Conservation (phyloP, 2,797 vertebrate species). For the Anomalospiza imberbis region DNA sequence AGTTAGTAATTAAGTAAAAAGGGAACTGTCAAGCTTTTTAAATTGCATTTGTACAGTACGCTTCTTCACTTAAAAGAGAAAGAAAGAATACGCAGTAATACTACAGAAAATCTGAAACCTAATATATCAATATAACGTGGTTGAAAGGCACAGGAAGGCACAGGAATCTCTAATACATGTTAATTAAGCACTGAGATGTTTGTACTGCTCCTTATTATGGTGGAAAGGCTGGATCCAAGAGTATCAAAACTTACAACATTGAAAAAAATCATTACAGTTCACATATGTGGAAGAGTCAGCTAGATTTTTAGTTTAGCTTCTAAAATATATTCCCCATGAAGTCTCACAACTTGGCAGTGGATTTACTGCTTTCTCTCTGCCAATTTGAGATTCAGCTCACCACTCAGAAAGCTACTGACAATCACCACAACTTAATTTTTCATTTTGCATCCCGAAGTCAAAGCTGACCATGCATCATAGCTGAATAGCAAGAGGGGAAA, state of each 20-base stretch:
- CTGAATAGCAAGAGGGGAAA: not conserved
- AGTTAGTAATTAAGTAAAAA: not conserved
- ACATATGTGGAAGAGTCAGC: not conserved
- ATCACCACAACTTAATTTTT: not conserved
- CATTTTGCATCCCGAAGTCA: not conserved
- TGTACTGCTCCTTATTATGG: not conserved
- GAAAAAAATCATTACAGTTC: slow-evolving; percentile 28
- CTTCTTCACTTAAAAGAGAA: not conserved
- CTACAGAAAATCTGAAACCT: not conserved
- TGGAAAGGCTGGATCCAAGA: not conserved
- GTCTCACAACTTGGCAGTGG: not conserved
- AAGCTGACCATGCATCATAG: not conserved
- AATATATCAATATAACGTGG: not conserved
- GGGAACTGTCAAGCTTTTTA: not conserved
- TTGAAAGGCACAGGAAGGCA: not conserved
- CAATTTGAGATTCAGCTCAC: not conserved
- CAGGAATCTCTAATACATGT: not conserved
- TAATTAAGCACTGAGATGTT: slow-evolving; percentile 14
- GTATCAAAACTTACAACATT: slow-evolving; percentile 13
- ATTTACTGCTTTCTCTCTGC: not conserved
- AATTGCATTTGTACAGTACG: not conserved
- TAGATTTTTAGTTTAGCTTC: not conserved
- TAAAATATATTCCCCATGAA: not conserved
- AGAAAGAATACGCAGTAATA: not conserved
- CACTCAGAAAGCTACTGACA: not conserved